phyloP scores from a whole-genome alignment of 2,888 invertebrate genomes.

The Ornithoptera priamus region DNA sequence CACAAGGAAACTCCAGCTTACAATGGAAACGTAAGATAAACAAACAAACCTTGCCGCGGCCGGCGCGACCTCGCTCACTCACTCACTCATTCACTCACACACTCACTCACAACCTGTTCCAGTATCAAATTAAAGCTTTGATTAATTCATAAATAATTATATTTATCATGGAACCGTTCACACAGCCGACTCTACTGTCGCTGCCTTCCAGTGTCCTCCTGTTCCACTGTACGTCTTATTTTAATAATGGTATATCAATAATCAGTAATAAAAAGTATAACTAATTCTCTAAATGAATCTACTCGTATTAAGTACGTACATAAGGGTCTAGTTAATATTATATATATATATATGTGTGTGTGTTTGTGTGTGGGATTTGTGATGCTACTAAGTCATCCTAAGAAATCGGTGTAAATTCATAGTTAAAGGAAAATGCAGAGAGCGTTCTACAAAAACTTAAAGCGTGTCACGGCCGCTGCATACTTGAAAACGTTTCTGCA shows the following conservation, averaged over 20 bases:
- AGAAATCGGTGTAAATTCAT: constrained; percentile 12
- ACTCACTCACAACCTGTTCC: constrained; percentile 23
- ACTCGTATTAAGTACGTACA: too few relatives aligned
- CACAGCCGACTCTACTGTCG: too few relatives aligned
- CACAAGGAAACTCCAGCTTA: constrained; percentile 53
- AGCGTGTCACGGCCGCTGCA: constrained; percentile 50
- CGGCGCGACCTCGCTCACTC: constrained; percentile 8
- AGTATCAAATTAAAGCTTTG: constrained; percentile 33
- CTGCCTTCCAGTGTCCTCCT: too few relatives aligned
- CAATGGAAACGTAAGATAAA: constrained; percentile 48
- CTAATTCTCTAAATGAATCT: too few relatives aligned
- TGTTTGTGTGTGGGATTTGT: too few relatives aligned
- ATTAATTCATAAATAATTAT: constrained; percentile 18
- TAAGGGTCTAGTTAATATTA: too few relatives aligned
- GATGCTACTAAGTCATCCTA: not conserved
- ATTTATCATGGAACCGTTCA: too few relatives aligned
- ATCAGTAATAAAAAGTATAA: too few relatives aligned
- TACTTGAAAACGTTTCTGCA: constrained; percentile 49
- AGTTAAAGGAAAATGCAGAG: constrained; percentile 44
- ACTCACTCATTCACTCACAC: too few relatives aligned
- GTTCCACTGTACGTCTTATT: not conserved
- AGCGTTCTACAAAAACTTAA: constrained; percentile 40
- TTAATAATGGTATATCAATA: not conserved
- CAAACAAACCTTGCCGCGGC: constrained; percentile 38
- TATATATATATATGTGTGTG: too few relatives aligned